These are phyloP conservation scores for Drosophila orena DNA, from an alignment of 1,140 invertebrate genomes.

Conservation along the genomic window DNA sequence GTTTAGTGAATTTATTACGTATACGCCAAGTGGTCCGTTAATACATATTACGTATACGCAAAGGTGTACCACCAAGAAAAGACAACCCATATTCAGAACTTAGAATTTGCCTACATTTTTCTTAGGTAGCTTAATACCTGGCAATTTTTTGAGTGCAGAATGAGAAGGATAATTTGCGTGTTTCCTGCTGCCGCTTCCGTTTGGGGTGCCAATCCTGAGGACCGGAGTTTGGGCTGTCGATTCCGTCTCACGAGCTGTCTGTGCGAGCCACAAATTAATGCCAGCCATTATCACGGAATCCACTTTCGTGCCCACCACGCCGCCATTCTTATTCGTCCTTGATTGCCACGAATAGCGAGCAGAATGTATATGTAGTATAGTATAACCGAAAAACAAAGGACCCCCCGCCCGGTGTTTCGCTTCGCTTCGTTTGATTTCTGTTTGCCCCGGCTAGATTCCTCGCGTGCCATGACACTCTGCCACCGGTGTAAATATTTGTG, in stretches of 20 bases:
- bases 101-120: not conserved
- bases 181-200: not conserved
- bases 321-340: constrained; percentile 70
- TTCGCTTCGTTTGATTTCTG: constrained; percentile 73
- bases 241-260: constrained; percentile 34
- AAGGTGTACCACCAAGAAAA: too few species aligned
- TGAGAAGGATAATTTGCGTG: not conserved
- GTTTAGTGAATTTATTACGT: not conserved
- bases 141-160: constrained; percentile 5
- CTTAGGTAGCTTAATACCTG: not conserved
- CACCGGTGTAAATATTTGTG: constrained; percentile 81
- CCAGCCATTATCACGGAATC: constrained; percentile 70
- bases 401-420: constrained; percentile 1
- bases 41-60: too few species aligned
- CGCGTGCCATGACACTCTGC: constrained; percentile 69
- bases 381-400: constrained; percentile 12
- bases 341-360: constrained; percentile 49
- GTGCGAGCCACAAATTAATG: constrained; percentile 70
- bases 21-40: not conserved
- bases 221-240: constrained; percentile 20
- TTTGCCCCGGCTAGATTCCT: constrained; percentile 64
- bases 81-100: too few species aligned
- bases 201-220: constrained; percentile 22
- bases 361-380: constrained; percentile 11
- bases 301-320: constrained; percentile 52